Evolutionary conservation across 2,113 vertebrate species (phyloP).

Genomic region (Trachemys scripta): DNA sequence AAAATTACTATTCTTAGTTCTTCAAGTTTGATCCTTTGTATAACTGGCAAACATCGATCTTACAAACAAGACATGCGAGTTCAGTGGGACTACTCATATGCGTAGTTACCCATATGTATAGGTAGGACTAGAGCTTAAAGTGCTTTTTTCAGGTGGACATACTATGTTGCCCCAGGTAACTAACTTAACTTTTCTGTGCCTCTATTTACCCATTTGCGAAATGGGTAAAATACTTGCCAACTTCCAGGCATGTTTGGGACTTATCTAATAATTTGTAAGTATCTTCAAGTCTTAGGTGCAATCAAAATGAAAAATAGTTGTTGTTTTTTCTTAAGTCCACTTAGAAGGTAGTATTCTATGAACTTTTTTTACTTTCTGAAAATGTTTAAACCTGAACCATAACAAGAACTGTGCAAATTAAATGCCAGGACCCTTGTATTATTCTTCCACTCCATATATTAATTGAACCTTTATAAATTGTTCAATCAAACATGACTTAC

Average conservation of each 20-base stretch:
- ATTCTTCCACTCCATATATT: not conserved
- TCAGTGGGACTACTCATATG: not conserved
- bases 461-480: not conserved
- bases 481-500: not conserved
- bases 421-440: not conserved
- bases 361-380: not conserved
- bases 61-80: not conserved
- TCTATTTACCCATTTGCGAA: not conserved
- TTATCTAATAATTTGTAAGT: not conserved
- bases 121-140: not conserved
- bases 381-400: not conserved
- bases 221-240: not conserved
- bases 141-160: fast-evolving
- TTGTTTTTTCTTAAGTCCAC: not conserved
- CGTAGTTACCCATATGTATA: not conserved
- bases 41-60: not conserved
- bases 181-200: not conserved
- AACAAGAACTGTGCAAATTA: not conserved
- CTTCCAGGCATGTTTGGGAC: not conserved
- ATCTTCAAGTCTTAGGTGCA: not conserved
- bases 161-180: not conserved
- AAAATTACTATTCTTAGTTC: not conserved
- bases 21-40: not conserved
- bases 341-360: not conserved
- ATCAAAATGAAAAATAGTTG: not conserved